Percentiles rank a stretch among this genome's conserved stretches.
These are phyloP conservation scores for Natrix natrix DNA, from an alignment of 2,797 vertebrate genomes.

Conservation along the genomic window DNA sequence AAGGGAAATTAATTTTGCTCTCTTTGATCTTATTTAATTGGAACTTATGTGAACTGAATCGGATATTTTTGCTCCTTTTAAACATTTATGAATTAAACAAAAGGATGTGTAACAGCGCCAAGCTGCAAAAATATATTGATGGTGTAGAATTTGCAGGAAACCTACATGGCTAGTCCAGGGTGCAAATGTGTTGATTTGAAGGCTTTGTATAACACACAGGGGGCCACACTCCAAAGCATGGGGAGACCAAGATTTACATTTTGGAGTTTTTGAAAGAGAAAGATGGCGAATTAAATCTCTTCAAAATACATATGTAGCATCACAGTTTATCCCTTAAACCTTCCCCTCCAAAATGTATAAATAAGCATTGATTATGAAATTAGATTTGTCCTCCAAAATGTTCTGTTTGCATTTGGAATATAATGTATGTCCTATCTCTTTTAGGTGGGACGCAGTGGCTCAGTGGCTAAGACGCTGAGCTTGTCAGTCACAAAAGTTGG, in stretches of 20 bases:
- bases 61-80: neutral
- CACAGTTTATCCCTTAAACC: too few species aligned
- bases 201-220: neutral
- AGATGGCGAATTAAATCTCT: too few species aligned
- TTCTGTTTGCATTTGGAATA: neutral
- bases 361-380: neutral
- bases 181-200: neutral
- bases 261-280: neutral
- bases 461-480: too few species aligned
- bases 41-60: neutral
- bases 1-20: neutral
- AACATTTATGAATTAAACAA: neutral
- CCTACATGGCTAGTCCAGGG: neutral
- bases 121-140: neutral
- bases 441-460: too few species aligned
- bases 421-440: neutral
- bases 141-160: neutral
- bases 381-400: neutral
- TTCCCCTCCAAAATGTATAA: too few species aligned
- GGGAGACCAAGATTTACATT: neutral
- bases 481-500: too few species aligned
- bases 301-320: too few species aligned
- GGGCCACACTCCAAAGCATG: neutral
- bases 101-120: neutral
- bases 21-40: neutral